Evolutionary conservation across 2,113 vertebrate species (phyloP).

Genomic region (Actinemys pallida): DNA sequence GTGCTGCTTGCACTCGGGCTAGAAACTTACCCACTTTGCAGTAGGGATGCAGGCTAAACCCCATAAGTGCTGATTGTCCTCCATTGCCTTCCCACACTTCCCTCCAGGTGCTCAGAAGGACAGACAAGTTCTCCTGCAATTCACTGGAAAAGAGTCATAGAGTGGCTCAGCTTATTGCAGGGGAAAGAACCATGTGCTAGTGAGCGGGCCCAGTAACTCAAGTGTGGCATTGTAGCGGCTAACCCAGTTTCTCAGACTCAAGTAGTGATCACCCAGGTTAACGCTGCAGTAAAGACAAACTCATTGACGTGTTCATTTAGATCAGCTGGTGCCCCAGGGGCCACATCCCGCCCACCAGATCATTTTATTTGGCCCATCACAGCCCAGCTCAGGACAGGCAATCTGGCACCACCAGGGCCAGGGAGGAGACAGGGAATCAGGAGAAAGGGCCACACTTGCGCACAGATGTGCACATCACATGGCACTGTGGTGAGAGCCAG

Average conservation of each 20-base stretch:
- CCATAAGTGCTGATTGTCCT: background rate
- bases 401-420: background rate
- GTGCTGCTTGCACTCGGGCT: background rate
- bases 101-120: background rate
- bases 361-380: no score
- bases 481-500: no score
- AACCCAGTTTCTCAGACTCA: background rate
- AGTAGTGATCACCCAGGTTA: background rate
- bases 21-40: background rate
- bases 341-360: background rate
- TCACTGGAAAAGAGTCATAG: background rate
- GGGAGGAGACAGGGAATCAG: background rate
- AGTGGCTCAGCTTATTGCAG: background rate
- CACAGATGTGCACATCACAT: background rate
- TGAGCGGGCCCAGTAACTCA: background rate
- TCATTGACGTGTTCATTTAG: background rate
- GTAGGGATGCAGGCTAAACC: background rate
- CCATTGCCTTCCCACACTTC: background rate
- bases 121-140: background rate
- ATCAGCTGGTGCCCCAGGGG: background rate
- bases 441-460: background rate
- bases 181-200: background rate
- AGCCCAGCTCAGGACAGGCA: no score
- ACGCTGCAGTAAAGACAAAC: background rate
- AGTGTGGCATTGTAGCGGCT: background rate